Evolutionary conservation across 2,113 vertebrate genomes (phyloP), one percentile per base, ranked within the genome.

Genomic region (Erpornis zantholeuca): DNA sequence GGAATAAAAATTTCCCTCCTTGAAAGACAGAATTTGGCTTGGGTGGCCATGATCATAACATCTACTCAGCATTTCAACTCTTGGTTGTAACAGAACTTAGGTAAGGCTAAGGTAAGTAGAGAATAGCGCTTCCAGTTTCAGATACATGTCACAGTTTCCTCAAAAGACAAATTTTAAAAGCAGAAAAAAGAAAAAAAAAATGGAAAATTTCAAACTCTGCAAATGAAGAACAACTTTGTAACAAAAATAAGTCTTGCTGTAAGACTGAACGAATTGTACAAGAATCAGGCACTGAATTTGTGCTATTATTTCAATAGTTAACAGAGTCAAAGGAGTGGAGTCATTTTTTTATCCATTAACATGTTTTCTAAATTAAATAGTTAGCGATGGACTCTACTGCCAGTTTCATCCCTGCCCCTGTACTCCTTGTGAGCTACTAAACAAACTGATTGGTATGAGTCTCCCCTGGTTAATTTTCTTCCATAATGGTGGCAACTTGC

Each of bases 401-500:
- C 97, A 98, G 69, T 98, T 97, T 94, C 61, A 33, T 97, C 88
- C 82, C 96, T 97, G 97, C 97, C 97, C 98, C 97, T 97, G 87
- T 97, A 97, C 88, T 87, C 97, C 97, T 98, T 97, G 97, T 97
- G 97, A 98, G 97, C 96, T 96, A 77, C 97, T 98, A 98, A 98
- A 97, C 96, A 95, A 97, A 97, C 97, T 98, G 98, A 98, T 98
- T 98, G 96, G 92, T 94, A 98, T 98, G 98, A 97, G 98, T 98
- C 98, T 98, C 98, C 96, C 96, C 96, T 98, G 98, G 98, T 98
- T 98, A 98, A 98, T 98, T 98, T 98, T 97, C 97, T 96, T 97
- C 96, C 82, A 42, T 98, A 98, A 98, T 98, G 96, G 98, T 97
- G 94, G 97, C 97, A 98, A 98, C 97, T 98, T 98, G 98, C 98